A percentile compares a stretch with the other conserved stretches of the same genome.
Conservation (phyloP, 1,140 invertebrate genomes). For the Meloidogyne hapla region DNA sequence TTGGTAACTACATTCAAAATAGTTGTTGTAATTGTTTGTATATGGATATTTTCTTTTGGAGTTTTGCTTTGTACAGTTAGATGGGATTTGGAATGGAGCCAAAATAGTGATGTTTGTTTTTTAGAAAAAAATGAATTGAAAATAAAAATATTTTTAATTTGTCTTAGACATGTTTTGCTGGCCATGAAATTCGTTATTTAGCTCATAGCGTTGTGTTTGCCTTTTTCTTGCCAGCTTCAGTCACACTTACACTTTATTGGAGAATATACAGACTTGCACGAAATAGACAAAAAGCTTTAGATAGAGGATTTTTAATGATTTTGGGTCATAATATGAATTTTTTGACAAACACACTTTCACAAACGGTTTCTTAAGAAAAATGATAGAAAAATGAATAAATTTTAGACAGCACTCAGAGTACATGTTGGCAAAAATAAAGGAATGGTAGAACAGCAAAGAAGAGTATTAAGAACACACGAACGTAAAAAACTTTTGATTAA, state of each 20-base stretch:
- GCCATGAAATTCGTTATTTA: conserved; percentile 63
- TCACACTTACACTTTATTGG: conserved; percentile 63
- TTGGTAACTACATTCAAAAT: conserved; percentile 65
- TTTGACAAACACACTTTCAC: conserved; percentile 54
- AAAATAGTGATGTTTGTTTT: conserved; percentile 2
- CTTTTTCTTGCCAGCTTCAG: conserved; percentile 60
- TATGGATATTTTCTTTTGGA: conserved; percentile 79
- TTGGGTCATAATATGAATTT: conserved; percentile 64
- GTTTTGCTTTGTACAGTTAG: conserved; percentile 59
- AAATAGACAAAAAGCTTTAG: conserved; percentile 60
- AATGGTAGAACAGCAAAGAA: conserved; percentile 63
- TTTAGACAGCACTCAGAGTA: conserved; percentile 62
- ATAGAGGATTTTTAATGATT: conserved; percentile 63
- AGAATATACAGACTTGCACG: conserved; percentile 59
- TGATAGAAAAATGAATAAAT: neutral
- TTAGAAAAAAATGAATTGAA: neutral
- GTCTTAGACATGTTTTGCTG: conserved; percentile 60
- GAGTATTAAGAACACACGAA: conserved; percentile 64
- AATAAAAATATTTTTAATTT: conserved; percentile 29
- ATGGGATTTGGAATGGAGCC: conserved; percentile 45
- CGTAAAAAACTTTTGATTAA: neutral
- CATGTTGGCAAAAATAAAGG: conserved; percentile 62
- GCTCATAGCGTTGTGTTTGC: conserved; percentile 63
- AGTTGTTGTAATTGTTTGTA: conserved; percentile 65
- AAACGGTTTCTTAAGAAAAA: conserved; percentile 37